Conservation (phyloP, 2,888 invertebrate species). For the Limenitis camilla region DNA sequence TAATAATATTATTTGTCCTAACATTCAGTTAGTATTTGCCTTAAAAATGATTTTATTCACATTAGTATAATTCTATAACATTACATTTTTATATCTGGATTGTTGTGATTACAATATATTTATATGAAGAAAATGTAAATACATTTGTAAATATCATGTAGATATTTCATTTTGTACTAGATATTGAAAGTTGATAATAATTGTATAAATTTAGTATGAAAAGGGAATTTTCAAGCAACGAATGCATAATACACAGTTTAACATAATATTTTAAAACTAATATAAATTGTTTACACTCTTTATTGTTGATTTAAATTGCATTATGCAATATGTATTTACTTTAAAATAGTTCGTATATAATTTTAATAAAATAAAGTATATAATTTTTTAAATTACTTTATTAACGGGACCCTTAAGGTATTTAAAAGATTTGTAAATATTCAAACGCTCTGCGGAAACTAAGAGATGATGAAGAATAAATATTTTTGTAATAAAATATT, state of each 20-base stretch:
- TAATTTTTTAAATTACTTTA: no score
- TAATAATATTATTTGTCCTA: not conserved
- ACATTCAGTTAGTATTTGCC: conserved; percentile 7
- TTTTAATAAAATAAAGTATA: no score
- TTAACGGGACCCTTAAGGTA: no score
- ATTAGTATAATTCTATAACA: no score
- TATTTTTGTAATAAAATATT: no score
- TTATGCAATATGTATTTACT: no score
- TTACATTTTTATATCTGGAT: not conserved
- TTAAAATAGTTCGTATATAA: no score
- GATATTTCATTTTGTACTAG: not conserved
- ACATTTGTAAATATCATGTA: conserved; percentile 5
- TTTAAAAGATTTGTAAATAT: not conserved
- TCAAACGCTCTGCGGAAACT: not conserved
- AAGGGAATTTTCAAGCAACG: conserved; percentile 2
- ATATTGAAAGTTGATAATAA: not conserved
- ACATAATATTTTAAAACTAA: no score
- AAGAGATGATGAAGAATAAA: not conserved
- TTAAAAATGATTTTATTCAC: no score
- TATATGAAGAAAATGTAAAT: conserved; percentile 1
- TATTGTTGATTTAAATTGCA: no score
- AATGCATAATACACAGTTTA: not conserved
- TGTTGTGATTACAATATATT: not conserved
- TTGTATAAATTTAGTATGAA: not conserved
- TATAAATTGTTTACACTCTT: no score